phyloP scores from a whole-genome alignment of 2,113 vertebrate genomes.

The Pelmatolapia mariae region DNA sequence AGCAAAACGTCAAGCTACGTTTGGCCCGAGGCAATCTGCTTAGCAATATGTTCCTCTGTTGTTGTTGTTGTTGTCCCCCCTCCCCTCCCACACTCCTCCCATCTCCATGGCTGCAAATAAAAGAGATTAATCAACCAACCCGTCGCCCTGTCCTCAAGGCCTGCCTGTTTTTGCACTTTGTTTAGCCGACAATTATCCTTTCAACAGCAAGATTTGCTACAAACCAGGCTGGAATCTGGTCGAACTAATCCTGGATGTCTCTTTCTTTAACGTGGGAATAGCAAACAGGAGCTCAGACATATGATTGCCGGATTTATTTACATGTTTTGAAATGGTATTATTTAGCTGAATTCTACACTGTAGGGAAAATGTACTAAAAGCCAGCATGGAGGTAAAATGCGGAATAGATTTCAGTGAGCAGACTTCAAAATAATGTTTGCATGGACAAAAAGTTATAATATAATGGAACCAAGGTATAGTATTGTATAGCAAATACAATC shows the following conservation, averaged over 20 bases:
- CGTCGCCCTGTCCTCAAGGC: background rate
- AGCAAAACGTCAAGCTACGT: background rate
- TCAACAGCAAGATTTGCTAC: constrained; percentile 1
- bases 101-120: constrained; percentile 7
- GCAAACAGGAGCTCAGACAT: background rate
- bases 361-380: background rate
- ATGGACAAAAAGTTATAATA: background rate
- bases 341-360: background rate
- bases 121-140: constrained; percentile 16
- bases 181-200: background rate
- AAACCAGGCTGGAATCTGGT: background rate
- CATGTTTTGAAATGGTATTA: background rate
- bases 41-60: constrained; percentile 47
- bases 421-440: background rate
- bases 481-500: background rate
- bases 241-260: background rate
- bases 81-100: background rate
- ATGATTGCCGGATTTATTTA: background rate
- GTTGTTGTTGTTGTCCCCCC: background rate
- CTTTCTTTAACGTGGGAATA: background rate
- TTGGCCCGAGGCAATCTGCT: constrained; percentile 43
- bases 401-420: background rate
- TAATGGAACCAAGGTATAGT: background rate
- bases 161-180: background rate
- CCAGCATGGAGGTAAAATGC: background rate